Percentiles rank a stretch among this genome's conserved stretches.
These are phyloP conservation scores for Syritta pipiens DNA, from an alignment of 2,888 invertebrate genomes.

Conservation along the genomic window DNA sequence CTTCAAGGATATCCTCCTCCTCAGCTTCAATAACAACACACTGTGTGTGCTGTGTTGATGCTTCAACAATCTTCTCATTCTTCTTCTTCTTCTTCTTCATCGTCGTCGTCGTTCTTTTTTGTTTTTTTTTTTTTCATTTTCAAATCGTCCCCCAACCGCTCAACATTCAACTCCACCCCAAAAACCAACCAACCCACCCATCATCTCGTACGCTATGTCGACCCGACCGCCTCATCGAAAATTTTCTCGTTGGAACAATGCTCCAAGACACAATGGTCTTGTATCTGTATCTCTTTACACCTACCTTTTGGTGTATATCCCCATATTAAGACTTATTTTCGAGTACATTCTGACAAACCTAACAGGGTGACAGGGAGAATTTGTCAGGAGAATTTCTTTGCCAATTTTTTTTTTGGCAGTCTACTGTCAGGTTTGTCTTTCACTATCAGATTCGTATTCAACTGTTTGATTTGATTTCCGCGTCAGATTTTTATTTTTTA, in stretches of 20 bases:
- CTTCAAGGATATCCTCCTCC: constrained; percentile 64
- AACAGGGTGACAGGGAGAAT: too few species aligned
- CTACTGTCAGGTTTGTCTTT: too few species aligned
- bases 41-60: constrained; percentile 61
- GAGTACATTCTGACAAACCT: constrained; percentile 16
- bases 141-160: not conserved
- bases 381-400: too few species aligned
- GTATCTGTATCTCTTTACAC: constrained; percentile 62
- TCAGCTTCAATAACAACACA: constrained; percentile 42
- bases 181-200: too few species aligned
- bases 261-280: constrained; percentile 61
- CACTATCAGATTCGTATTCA: too few species aligned
- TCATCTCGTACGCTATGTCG: too few species aligned
- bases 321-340: constrained; percentile 50
- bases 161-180: not conserved
- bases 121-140: not conserved
- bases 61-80: constrained; percentile 59
- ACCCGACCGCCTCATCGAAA: constrained; percentile 3
- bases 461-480: too few species aligned
- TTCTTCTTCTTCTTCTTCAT: not conserved
- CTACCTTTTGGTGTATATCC: constrained; percentile 56
- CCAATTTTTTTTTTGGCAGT: too few species aligned
- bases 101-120: too few species aligned
- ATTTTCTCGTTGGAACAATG: constrained; percentile 61
- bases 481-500: too few species aligned